A percentile compares a stretch with the other conserved stretches of the same genome.
These are phyloP conservation scores for Melolontha melolontha DNA, from an alignment of 2,888 invertebrate species.

Conservation along the genomic window DNA sequence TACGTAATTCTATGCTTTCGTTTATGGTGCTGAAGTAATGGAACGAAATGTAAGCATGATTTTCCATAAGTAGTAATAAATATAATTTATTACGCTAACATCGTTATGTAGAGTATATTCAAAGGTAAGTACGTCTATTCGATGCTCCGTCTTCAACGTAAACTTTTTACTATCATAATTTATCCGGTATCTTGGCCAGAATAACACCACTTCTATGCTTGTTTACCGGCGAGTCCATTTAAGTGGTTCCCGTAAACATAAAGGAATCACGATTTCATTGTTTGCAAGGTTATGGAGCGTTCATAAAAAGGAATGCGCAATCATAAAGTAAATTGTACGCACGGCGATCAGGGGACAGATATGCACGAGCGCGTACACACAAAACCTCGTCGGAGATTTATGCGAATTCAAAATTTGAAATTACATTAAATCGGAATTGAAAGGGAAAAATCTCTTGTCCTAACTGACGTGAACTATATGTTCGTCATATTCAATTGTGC, in stretches of 20 bases:
- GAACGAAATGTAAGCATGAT: too few species aligned
- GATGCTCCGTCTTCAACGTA: too few species aligned
- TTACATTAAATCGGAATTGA: neutral
- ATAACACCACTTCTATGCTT: too few species aligned
- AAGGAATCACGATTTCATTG: slow-evolving; percentile 53
- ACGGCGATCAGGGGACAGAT: slow-evolving; percentile 51
- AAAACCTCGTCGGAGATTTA: slow-evolving; percentile 31
- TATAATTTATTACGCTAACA: too few species aligned
- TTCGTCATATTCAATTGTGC: neutral
- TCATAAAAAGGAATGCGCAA: slow-evolving; percentile 49
- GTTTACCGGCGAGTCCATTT: slow-evolving; percentile 41
- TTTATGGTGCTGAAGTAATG: too few species aligned
- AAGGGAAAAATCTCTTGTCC: neutral
- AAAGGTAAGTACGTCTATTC: too few species aligned
- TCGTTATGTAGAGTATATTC: too few species aligned
- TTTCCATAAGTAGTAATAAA: too few species aligned
- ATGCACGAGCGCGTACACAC: slow-evolving; percentile 48
- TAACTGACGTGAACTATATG: neutral
- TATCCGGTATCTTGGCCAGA: too few species aligned
- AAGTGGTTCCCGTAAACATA: slow-evolving; percentile 49
- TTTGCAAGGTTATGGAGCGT: slow-evolving; percentile 48
- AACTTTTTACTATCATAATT: too few species aligned
- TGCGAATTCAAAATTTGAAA: neutral
- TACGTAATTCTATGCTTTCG: too few species aligned
- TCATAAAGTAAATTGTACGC: slow-evolving; percentile 53